These are phyloP conservation scores for Datnioides undecimradiatus DNA, from an alignment of 2,113 vertebrate species.

Conservation along the genomic window DNA sequence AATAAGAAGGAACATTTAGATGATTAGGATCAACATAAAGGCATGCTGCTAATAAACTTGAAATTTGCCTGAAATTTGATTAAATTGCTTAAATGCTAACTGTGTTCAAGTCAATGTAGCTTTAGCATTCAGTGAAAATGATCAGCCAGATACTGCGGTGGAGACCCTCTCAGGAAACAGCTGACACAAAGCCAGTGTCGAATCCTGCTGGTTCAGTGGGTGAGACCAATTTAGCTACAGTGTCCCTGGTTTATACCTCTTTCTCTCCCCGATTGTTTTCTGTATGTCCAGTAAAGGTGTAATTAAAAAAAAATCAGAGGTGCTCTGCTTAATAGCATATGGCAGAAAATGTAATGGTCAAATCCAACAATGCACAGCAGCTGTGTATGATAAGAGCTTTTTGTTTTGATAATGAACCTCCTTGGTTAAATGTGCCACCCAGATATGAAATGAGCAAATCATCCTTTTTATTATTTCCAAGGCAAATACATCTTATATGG, in stretches of 20 bases:
- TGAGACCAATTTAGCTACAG: background rate
- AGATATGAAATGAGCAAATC: constrained; percentile 20
- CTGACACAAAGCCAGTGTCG: background rate
- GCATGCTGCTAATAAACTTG: no score
- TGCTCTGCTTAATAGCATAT: no score
- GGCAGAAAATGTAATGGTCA: constrained; percentile 1
- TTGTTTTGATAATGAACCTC: constrained; percentile 2
- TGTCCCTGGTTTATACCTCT: background rate
- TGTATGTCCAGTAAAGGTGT: background rate
- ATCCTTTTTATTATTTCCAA: background rate
- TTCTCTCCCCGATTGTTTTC: background rate
- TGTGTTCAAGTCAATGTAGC: background rate
- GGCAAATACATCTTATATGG: constrained; percentile 44
- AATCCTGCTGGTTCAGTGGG: background rate
- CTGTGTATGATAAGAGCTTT: background rate
- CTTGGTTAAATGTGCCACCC: constrained; percentile 8
- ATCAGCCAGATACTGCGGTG: background rate
- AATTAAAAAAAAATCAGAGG: background rate
- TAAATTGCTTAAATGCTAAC: background rate
- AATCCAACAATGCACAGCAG: background rate
- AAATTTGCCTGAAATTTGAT: no score
- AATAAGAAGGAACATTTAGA: no score
- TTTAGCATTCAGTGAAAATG: background rate
- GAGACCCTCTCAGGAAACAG: background rate
- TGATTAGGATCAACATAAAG: no score